Conservation (phyloP, 2,888 invertebrate species). For the Periphyllus acericola region DNA sequence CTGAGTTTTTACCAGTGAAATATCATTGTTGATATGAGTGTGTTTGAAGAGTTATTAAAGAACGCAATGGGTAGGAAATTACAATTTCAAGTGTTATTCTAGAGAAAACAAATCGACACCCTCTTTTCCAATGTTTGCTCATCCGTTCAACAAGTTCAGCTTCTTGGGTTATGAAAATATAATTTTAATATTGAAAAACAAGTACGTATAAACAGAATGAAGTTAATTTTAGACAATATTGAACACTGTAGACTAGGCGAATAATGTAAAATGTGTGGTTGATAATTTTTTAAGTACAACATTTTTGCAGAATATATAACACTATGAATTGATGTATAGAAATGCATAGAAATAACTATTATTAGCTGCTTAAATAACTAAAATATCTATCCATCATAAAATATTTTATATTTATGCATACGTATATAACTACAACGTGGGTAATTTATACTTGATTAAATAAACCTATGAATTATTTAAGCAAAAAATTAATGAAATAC, state of each 20-base stretch:
- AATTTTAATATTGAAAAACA: background rate
- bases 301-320: no score
- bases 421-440: no score
- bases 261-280: no score
- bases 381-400: no score
- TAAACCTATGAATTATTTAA: background rate
- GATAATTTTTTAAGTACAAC: no score
- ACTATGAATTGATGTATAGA: no score
- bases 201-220: background rate
- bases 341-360: no score
- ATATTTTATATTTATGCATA: no score
- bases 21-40: conserved; percentile 14
- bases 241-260: no score
- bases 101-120: conserved; percentile 49
- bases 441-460: background rate
- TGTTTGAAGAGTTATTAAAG: background rate
- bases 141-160: conserved; percentile 21
- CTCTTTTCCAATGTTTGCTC: conserved; percentile 27
- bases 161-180: conserved; percentile 32
- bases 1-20: background rate
- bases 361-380: no score
- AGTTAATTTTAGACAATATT: background rate
- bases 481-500: no score
- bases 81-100: conserved; percentile 27
- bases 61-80: conserved; percentile 25